These are phyloP conservation scores for Tholera decimalis DNA, from an alignment of 2,888 invertebrate species.

Conservation along the genomic window DNA sequence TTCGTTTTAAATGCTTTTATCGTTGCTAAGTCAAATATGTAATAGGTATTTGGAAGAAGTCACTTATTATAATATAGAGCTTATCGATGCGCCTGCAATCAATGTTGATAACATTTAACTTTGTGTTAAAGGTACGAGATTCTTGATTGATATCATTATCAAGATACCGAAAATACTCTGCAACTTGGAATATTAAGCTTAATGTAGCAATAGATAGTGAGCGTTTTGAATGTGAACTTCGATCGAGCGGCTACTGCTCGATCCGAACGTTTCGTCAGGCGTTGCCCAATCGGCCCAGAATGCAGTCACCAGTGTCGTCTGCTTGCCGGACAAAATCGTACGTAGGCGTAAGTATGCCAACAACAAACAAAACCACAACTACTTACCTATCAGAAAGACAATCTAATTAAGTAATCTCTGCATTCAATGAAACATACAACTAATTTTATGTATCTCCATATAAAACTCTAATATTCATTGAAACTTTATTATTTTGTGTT, in stretches of 20 bases:
- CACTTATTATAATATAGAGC: constrained; percentile 20
- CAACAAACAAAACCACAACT: constrained; percentile 58
- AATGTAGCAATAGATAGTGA: background rate
- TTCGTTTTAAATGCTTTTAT: constrained; percentile 35
- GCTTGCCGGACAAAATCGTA: constrained; percentile 62
- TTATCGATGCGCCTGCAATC: constrained; percentile 26
- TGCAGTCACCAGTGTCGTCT: constrained; percentile 78
- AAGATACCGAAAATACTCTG: background rate
- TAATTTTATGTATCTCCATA: constrained; percentile 22
- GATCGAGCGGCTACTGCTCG: constrained; percentile 54
- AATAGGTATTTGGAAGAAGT: constrained; percentile 19
- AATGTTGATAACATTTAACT: constrained; percentile 27
- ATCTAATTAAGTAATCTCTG: constrained; percentile 20
- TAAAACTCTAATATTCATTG: constrained; percentile 54
- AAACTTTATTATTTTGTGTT: constrained; percentile 41
- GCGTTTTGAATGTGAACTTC: constrained; percentile 57
- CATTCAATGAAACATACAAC: constrained; percentile 16
- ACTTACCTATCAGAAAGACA: constrained; percentile 12
- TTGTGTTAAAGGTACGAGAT: constrained; percentile 19
- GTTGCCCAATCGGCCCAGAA: constrained; percentile 84
- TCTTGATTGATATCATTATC: constrained; percentile 14
- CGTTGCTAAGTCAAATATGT: constrained; percentile 15
- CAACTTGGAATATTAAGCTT: background rate
- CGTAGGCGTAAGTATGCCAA: constrained; percentile 71
- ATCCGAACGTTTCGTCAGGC: constrained; percentile 71